Evolutionary conservation across 1,140 invertebrate genomes (phyloP).

Genomic region (Leptopilina boulardi): DNA sequence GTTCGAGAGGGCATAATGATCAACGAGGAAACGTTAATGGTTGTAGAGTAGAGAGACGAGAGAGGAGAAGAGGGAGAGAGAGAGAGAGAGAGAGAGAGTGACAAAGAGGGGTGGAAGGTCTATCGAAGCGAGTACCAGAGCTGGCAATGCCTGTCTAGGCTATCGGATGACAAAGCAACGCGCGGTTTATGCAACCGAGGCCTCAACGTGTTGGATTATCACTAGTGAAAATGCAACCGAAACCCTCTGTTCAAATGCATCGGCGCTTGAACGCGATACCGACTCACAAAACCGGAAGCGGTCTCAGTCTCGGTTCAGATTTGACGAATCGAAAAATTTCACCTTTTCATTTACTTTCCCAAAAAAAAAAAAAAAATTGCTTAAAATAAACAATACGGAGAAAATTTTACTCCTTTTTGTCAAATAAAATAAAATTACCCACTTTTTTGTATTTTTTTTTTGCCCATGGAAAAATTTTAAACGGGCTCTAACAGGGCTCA

Average conservation of each 20-base stretch:
- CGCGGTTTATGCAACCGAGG: conserved; percentile 59
- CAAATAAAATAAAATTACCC: no score
- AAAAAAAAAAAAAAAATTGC: no score
- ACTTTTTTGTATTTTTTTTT: no score
- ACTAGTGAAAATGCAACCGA: conserved; percentile 70
- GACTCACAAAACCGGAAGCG: conserved; percentile 59
- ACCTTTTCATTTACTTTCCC: no score
- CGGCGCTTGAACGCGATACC: conserved; percentile 69
- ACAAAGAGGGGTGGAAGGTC: conserved; percentile 50
- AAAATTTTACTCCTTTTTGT: no score
- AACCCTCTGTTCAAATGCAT: conserved; percentile 68
- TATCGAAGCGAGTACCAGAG: conserved; percentile 60
- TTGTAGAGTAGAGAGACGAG: neutral
- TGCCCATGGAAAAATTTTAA: no score
- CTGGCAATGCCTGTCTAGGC: conserved; percentile 65
- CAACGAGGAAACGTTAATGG: conserved; percentile 29
- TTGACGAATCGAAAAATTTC: conserved; percentile 25
- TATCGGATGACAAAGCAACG: conserved; percentile 70
- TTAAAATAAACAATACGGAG: no score
- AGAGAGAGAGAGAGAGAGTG: conserved; percentile 33
- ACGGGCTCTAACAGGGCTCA: no score
- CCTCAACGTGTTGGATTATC: conserved; percentile 61
- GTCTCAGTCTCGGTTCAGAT: conserved; percentile 52
- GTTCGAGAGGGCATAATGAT: conserved; percentile 17
- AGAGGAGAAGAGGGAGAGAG: conserved; percentile 25